Evolutionary conservation across 53 echinoderm and acorn worm species (phyloP), one percentile per base, ranked within the genome.

Genomic region (Arbacia lixula): DNA sequence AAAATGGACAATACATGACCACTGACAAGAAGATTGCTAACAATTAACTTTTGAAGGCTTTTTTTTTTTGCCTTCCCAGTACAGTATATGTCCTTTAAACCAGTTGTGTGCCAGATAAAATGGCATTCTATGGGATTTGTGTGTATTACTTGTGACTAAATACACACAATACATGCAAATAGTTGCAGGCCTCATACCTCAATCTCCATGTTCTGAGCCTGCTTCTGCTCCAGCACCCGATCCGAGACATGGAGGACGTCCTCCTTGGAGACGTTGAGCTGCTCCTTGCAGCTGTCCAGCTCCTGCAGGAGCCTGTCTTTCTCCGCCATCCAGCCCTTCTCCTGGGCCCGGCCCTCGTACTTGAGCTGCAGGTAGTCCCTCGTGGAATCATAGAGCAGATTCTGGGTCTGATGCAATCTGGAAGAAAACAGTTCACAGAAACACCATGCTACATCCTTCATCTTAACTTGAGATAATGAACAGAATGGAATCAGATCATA

Each of bases 301-400:
- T 98, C 92, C 54, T 92, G 88, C 2, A 99, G 91, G 14, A 99
- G 84, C 0, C 64, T 62, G 68, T 99, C 99, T 56, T 99, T 99
- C 92, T 99, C 99, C 1, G 86, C 94, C 94, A 99, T 99, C 99
- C 99, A 99, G 17, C 67, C 75, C 57, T 92, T 86, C 74, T 99
- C 99, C 51, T 92, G 73, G 12, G 93, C 87, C 33, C 99, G 83
- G 2, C 90, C 86, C 68, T 99, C 92, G 52, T 99, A 99, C 74
- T 98, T 99, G 66, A 92, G 85, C 81, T 94, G 92, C 21, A 99
- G 66, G 87, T 94, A 99, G 75, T 99, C 99, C 77, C 90, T 86
- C 36, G 99, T 99, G 66, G 92, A 94, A 85, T 95, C 99, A 64
- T 99, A 99, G 36, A 99, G 56, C 29, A 99, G 90, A 52, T 92